phyloP scores from a whole-genome alignment of 2,797 vertebrate species.

The Sebastes alutus region DNA sequence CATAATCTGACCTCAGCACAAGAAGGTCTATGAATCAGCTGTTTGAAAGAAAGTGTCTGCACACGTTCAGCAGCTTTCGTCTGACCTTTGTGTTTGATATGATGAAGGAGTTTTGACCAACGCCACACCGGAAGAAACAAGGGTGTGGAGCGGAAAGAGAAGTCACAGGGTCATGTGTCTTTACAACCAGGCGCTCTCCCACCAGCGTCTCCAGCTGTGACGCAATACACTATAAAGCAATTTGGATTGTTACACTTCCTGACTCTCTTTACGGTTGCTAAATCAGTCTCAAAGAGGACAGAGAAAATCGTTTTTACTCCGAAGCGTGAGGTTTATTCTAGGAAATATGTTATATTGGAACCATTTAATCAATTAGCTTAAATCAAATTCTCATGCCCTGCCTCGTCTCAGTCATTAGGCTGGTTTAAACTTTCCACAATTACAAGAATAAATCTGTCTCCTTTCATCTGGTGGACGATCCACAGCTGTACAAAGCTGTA shows the following conservation, averaged over 20 bases:
- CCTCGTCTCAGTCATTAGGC: background rate
- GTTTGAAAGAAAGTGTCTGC: background rate
- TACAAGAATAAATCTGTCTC: background rate
- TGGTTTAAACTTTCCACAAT: background rate
- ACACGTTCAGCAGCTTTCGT: background rate
- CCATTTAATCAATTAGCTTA: background rate
- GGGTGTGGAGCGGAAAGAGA: constrained; percentile 36
- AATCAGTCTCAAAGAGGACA: background rate
- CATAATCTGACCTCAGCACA: background rate
- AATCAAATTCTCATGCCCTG: background rate
- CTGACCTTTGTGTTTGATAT: constrained; percentile 43
- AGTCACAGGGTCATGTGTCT: constrained; percentile 22
- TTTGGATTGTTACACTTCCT: constrained; percentile 12
- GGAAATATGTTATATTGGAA: background rate
- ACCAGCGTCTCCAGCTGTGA: constrained; percentile 18
- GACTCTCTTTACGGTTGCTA: background rate
- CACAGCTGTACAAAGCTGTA: background rate
- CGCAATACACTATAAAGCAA: constrained; percentile 25
- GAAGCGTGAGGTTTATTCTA: background rate
- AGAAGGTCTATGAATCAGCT: background rate
- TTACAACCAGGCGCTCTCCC: background rate
- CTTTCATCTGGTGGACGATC: background rate
- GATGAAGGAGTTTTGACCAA: background rate
- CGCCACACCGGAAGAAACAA: constrained; percentile 4
- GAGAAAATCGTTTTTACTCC: background rate